Percentiles rank a stretch among this genome's conserved stretches.
These are phyloP conservation scores for Lamellibrachia luymesi DNA, from an alignment of 1,140 invertebrate genomes.

Conservation along the genomic window DNA sequence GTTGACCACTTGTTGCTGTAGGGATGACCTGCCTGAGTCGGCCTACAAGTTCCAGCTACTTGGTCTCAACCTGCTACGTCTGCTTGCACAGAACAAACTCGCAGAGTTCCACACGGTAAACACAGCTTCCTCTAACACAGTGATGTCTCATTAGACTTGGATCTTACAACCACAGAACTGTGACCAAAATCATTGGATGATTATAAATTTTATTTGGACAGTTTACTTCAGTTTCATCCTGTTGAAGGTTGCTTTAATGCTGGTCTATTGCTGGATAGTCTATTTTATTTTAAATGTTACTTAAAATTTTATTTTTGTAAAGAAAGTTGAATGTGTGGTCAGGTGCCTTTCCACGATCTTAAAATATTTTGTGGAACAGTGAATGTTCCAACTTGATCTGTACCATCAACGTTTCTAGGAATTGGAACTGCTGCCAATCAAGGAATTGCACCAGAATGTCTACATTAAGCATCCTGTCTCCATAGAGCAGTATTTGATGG, in stretches of 20 bases:
- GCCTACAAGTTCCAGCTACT: slow-evolving; percentile 92
- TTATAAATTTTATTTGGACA: background rate
- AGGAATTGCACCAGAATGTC: slow-evolving; percentile 85
- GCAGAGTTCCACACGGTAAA: slow-evolving; percentile 93
- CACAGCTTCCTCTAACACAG: background rate
- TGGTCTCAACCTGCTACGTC: slow-evolving; percentile 90
- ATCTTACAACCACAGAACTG: background rate
- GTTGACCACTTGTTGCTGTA: too few relatives aligned
- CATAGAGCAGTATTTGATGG: slow-evolving; percentile 98
- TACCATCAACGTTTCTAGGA: slow-evolving; percentile 62
- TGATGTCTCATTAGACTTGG: background rate
- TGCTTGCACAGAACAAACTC: slow-evolving; percentile 94
- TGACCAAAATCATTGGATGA: background rate
- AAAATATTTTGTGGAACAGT: background rate
- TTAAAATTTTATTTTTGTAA: background rate
- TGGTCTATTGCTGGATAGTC: background rate
- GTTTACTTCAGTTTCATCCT: background rate
- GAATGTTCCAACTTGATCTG: background rate
- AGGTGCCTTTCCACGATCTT: background rate
- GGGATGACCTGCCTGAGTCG: slow-evolving; percentile 87
- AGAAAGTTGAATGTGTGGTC: background rate
- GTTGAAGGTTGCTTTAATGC: background rate
- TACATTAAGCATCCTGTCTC: slow-evolving; percentile 94
- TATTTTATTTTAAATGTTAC: background rate
- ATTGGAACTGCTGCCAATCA: slow-evolving; percentile 88